A percentile compares a stretch with the other conserved stretches of the same genome.
These are phyloP conservation scores for Phrynosoma blainvillii DNA, from an alignment of 2,113 vertebrate genomes.

Conservation along the genomic window DNA sequence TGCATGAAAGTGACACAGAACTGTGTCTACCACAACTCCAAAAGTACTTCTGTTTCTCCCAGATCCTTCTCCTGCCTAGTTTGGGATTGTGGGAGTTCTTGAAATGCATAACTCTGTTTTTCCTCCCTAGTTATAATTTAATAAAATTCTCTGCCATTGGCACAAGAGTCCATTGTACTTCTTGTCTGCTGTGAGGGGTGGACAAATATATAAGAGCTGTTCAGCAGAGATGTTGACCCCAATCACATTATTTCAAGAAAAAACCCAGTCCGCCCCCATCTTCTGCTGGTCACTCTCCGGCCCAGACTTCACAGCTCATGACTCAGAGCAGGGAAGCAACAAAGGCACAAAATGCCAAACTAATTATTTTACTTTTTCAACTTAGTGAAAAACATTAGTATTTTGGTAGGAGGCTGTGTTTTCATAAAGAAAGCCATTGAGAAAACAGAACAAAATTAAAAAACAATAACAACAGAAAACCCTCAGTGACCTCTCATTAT, in stretches of 20 bases:
- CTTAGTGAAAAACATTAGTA: not conserved
- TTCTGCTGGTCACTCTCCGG: conserved; percentile 8
- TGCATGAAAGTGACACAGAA: too few relatives aligned
- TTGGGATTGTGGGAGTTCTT: too few relatives aligned
- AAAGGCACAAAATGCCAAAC: conserved; percentile 29
- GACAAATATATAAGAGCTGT: rapidly evolving
- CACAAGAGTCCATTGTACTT: not conserved
- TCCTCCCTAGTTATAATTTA: not conserved
- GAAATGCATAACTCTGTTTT: not conserved
- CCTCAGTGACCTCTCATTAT: not conserved
- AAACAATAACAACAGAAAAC: conserved; percentile 23
- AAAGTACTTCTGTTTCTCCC: not conserved
- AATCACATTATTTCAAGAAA: conserved; percentile 54
- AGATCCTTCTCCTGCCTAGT: not conserved
- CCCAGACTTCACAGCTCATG: not conserved
- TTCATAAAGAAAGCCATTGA: conserved; percentile 59
- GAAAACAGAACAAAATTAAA: conserved; percentile 49
- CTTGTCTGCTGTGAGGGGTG: not conserved
- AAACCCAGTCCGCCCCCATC: conserved; percentile 21
- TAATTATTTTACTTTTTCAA: conserved; percentile 42
- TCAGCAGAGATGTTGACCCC: not conserved
- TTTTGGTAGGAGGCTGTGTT: conserved; percentile 65
- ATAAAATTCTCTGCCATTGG: not conserved
- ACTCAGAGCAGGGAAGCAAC: not conserved
- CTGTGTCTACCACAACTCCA: too few relatives aligned